Evolutionary conservation across 1,140 invertebrate genomes (phyloP), one percentile per base, ranked within the genome.

Genomic region (Plutomurus gul): DNA sequence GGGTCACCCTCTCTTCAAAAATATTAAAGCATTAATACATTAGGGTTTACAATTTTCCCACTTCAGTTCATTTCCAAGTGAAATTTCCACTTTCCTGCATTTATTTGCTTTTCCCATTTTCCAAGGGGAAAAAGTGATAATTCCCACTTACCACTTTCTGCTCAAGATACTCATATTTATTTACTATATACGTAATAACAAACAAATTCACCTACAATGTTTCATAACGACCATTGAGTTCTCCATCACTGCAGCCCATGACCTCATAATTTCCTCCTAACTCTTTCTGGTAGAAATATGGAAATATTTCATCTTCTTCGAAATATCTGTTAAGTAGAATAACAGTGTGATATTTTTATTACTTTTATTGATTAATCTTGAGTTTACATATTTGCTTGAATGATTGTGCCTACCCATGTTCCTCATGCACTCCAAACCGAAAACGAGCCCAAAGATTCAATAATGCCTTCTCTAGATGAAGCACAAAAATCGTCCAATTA

Each of bases 111-210:
- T n/a, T n/a, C n/a, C n/a, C n/a, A n/a, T n/a, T 7, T 36, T 18
- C 6, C 22, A 18, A 25, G 13, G 37, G 11, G 47, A 84, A 84
- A 86, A 11, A 16, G n/a, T n/a, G n/a, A n/a, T n/a, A n/a, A n/a
- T n/a, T n/a, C n/a, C n/a, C n/a, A n/a, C n/a, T n/a, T n/a, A n/a
- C n/a, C n/a, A n/a, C n/a, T n/a, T n/a, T n/a, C n/a, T n/a, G n/a
- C n/a, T n/a, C n/a, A n/a, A n/a, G n/a, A n/a, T n/a, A n/a, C n/a
- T n/a, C n/a, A n/a, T n/a, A n/a, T n/a, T n/a, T n/a, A n/a, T n/a
- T n/a, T n/a, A n/a, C n/a, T n/a, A n/a, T n/a, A n/a, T n/a, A n/a
- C n/a, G n/a, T n/a, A n/a, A n/a, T n/a, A n/a, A n/a, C n/a, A n/a
- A n/a, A n/a, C n/a, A n/a, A n/a, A n/a, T n/a, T n/a, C n/a, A 71